Conservation (phyloP, 1,140 invertebrate species). For the Luehdorfia chinensis region DNA sequence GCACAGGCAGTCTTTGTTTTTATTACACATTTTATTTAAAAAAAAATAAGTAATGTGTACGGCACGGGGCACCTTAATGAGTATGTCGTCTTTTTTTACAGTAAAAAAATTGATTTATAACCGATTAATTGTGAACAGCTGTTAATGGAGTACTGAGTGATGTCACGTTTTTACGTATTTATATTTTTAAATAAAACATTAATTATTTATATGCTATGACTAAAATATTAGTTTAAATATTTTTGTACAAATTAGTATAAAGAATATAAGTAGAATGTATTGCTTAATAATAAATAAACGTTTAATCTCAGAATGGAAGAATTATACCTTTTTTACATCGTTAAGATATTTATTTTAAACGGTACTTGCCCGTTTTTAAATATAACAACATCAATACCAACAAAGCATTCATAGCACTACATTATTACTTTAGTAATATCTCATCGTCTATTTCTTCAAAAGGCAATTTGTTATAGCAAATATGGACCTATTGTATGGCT, state of each 20-base stretch:
- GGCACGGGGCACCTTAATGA: slow-evolving; percentile 44
- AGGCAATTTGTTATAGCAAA: slow-evolving; percentile 59
- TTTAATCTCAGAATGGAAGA: too few species aligned
- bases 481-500: slow-evolving; percentile 48
- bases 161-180: too few species aligned
- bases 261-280: too few species aligned
- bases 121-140: slow-evolving; percentile 42
- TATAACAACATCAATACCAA: slow-evolving; percentile 13
- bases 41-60: slow-evolving; percentile 29
- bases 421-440: slow-evolving; percentile 30
- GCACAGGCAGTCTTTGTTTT: slow-evolving; percentile 13
- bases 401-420: slow-evolving; percentile 21
- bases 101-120: slow-evolving; percentile 47
- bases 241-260: too few species aligned
- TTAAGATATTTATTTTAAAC: too few species aligned
- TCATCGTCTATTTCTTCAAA: slow-evolving; percentile 51
- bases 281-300: too few species aligned
- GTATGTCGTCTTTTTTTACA: slow-evolving; percentile 39
- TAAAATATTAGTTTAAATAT: too few species aligned
- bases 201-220: too few species aligned
- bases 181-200: too few species aligned
- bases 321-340: too few species aligned
- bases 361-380: too few species aligned
- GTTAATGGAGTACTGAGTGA: slow-evolving; percentile 44
- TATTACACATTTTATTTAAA: slow-evolving; percentile 26